phyloP scores from a whole-genome alignment of 2,113 vertebrate genomes.

The Larimichthys polyactis region DNA sequence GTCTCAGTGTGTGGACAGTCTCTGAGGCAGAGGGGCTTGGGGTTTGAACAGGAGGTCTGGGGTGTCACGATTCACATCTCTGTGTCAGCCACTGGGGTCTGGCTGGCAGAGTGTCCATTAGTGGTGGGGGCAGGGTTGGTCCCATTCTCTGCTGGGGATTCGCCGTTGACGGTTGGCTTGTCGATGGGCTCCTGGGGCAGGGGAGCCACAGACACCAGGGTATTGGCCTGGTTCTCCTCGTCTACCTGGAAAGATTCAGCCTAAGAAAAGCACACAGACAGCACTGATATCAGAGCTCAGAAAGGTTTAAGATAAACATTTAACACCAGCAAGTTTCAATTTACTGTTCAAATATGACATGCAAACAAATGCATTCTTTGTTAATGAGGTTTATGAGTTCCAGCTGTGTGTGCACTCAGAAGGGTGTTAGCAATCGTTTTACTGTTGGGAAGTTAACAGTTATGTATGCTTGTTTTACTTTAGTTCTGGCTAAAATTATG shows the following conservation, averaged over 20 bases:
- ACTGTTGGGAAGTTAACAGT: constrained; percentile 2
- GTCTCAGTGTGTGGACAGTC: constrained; percentile 60
- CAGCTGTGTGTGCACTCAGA: constrained; percentile 44
- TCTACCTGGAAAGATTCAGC: constrained; percentile 90
- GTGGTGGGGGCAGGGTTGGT: constrained; percentile 81
- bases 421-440: constrained; percentile 3
- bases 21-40: constrained; percentile 44
- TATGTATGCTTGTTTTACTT: not conserved
- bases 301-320: not conserved
- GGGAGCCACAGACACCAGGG: constrained; percentile 85
- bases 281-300: not conserved
- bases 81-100: constrained; percentile 87
- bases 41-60: not conserved
- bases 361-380: constrained; percentile 35
- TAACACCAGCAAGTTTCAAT: not conserved
- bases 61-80: constrained; percentile 85
- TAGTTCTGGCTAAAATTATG: not conserved
- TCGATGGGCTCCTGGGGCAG: constrained; percentile 83
- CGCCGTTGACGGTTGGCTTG: constrained; percentile 88
- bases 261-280: constrained; percentile 51
- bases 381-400: constrained; percentile 47
- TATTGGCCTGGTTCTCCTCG: constrained; percentile 89
- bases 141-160: constrained; percentile 88
- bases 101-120: constrained; percentile 86
- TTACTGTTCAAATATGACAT: constrained; percentile 31